Evolutionary conservation across 2,113 vertebrate species (phyloP), one percentile per base, ranked within the genome.

Genomic region (Syngnathoides biaculeatus): DNA sequence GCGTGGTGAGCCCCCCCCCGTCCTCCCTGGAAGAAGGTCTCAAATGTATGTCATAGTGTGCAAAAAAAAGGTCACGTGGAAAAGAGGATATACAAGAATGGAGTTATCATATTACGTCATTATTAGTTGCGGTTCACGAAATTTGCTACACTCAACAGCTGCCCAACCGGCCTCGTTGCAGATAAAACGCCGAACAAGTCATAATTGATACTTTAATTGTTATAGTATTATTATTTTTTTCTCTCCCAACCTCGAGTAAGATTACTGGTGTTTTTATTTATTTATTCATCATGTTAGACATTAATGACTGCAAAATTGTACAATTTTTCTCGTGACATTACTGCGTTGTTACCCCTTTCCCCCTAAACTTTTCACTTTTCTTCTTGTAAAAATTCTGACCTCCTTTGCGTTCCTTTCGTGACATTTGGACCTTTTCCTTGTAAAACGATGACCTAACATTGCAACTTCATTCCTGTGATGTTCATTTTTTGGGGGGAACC

Each of bases 1-100:
- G n/a, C n/a, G n/a, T 71, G 66, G 26, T 8, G 53, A 56, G 27
- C 13, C 53, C 53, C 22, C n/a, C n/a, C n/a, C n/a, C n/a, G n/a
- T n/a, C n/a, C n/a, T n/a, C n/a, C n/a, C n/a, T 30, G 15, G 17
- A 27, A 57, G 55, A 30, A 8, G 26, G 55, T 57, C 15, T 27
- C 55, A 8, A 57, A 57, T 57, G 26, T 7, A 30, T 57, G 22
- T 8, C 13, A 43, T 43, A n/a, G 53, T 55, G 53, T 55, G 53
- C 53, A 55, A 24, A 24, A 13, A 55, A 12, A 24, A 27, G 11
- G 26, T 8, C 26, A 57, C 3, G 14, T 30, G 26, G 26, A 15
- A 57, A 57, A 57, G 17, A 35, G 27, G 26, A 53, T 17, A 27
- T 56, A 30, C 24, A 3, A 56, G 14, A 56, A 6, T 56, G 0